Evolutionary conservation across 2,888 invertebrate genomes (phyloP).

Genomic region (Hydropsyche betteni): DNA sequence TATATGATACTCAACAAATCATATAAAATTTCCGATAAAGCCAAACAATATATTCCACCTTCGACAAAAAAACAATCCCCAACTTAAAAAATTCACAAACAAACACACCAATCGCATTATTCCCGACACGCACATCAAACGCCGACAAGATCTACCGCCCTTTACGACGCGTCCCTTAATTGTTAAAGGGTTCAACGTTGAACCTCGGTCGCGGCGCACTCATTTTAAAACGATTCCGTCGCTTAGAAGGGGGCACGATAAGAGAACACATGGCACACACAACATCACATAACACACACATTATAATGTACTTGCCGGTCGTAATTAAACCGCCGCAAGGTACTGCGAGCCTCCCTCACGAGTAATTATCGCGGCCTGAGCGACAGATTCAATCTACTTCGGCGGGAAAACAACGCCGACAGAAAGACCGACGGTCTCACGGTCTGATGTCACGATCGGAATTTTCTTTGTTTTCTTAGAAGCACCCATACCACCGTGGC

Average conservation of each 20-base stretch:
- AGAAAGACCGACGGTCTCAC: conserved; percentile 1
- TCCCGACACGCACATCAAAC: conserved; percentile 8
- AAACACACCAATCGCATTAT: not conserved
- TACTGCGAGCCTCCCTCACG: conserved; percentile 15
- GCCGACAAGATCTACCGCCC: conserved; percentile 48
- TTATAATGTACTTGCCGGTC: not conserved
- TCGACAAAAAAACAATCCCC: no score
- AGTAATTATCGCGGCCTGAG: conserved; percentile 49
- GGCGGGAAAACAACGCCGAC: conserved; percentile 43
- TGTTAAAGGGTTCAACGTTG: conserved; percentile 49
- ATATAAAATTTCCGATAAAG: no score
- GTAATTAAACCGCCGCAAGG: conserved; percentile 46
- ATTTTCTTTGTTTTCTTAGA: conserved; percentile 47
- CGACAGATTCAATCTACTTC: conserved; percentile 49
- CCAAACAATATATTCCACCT: no score
- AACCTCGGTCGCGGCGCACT: conserved; percentile 50
- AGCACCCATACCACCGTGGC: not conserved
- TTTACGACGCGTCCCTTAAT: conserved; percentile 40
- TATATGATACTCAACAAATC: no score
- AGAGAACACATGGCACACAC: conserved; percentile 25
- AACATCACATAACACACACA: not conserved
- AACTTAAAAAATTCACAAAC: no score
- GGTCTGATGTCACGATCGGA: conserved; percentile 48
- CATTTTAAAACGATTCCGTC: conserved; percentile 51
- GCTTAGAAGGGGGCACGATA: conserved; percentile 48